These are phyloP conservation scores for Aphidius ervi DNA, from an alignment of 1,140 invertebrate genomes.

Conservation along the genomic window DNA sequence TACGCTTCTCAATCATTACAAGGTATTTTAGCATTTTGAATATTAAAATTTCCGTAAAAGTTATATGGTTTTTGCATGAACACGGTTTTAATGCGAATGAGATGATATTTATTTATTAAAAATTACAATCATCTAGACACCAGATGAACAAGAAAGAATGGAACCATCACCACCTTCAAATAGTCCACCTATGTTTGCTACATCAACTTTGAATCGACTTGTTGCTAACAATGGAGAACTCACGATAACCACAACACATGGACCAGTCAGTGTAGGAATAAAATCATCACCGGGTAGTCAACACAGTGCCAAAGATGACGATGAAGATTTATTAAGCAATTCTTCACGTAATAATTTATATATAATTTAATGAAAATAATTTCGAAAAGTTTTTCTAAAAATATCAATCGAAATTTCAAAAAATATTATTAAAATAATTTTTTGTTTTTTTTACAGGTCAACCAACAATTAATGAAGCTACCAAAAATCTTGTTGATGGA, in stretches of 20 bases:
- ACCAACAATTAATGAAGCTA: constrained; percentile 87
- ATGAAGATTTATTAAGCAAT: constrained; percentile 71
- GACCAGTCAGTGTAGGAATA: constrained; percentile 47
- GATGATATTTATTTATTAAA: too few species aligned
- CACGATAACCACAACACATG: constrained; percentile 71
- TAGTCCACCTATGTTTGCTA: constrained; percentile 49
- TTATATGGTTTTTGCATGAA: constrained; percentile 22
- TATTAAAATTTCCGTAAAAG: background rate
- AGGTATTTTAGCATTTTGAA: constrained; percentile 31
- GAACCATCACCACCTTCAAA: constrained; percentile 51
- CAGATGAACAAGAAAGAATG: constrained; percentile 49
- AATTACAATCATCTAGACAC: constrained; percentile 28
- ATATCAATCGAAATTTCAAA: too few species aligned
- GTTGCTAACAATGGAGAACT: constrained; percentile 72
- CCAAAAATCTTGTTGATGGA: constrained; percentile 90
- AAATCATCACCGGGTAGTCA: constrained; percentile 46
- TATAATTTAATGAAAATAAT: background rate
- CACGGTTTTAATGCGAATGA: too few species aligned
- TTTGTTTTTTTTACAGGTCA: constrained; percentile 65
- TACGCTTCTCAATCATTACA: constrained; percentile 49
- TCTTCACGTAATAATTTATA: constrained; percentile 68
- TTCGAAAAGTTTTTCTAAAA: background rate
- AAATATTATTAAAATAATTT: background rate
- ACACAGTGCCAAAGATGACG: constrained; percentile 51
- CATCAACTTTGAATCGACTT: constrained; percentile 60